These are phyloP conservation scores for Melieria crassipennis DNA, from an alignment of 2,888 invertebrate genomes.

Conservation along the genomic window DNA sequence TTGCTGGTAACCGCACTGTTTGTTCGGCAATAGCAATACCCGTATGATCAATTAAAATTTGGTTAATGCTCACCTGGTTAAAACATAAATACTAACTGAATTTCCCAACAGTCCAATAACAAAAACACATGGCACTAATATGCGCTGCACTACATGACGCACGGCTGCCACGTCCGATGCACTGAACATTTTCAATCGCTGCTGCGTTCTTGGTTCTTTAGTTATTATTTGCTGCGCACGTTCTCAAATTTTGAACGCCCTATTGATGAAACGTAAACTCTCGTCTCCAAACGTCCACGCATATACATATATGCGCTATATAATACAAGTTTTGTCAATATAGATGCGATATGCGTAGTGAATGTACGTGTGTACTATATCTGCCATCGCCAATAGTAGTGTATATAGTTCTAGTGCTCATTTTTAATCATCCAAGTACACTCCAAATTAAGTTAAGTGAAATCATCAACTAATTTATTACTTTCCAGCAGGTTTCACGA, in stretches of 20 bases:
- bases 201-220: slow-evolving; percentile 14
- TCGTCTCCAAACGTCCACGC: neutral
- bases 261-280: neutral
- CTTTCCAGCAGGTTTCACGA: too few species aligned
- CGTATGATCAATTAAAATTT: neutral
- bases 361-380: too few species aligned
- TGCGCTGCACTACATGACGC: slow-evolving; percentile 69
- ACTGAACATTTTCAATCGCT: slow-evolving; percentile 48
- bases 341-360: too few species aligned
- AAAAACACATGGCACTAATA: slow-evolving; percentile 73
- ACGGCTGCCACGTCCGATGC: slow-evolving; percentile 61
- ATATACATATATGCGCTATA: neutral
- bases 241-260: too few species aligned
- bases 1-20: too few species aligned
- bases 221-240: slow-evolving; percentile 18
- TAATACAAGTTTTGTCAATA: too few species aligned
- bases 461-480: too few species aligned
- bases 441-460: too few species aligned
- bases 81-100: slow-evolving; percentile 69
- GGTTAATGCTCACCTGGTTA: slow-evolving; percentile 68
- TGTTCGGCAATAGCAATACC: too few species aligned
- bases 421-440: too few species aligned
- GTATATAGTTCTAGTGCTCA: too few species aligned
- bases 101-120: slow-evolving; percentile 77
- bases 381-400: too few species aligned